Evolutionary conservation across 2,888 invertebrate species (phyloP).

Genomic region (Torymus texanus): DNA sequence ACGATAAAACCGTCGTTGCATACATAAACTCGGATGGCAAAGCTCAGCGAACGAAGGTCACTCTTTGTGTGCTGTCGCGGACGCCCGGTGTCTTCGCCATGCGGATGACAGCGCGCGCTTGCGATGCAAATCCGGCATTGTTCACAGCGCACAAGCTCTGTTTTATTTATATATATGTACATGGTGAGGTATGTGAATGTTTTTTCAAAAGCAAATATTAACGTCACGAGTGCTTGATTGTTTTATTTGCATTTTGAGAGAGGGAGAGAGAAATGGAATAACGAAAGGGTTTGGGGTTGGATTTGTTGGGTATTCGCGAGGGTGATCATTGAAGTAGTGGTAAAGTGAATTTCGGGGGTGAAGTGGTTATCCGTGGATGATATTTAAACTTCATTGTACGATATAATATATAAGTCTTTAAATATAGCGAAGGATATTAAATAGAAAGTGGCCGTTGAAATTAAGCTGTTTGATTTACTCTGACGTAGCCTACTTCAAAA

Average conservation of each 20-base stretch:
- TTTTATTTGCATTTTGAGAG: constrained; percentile 37
- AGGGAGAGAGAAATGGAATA: too few relatives aligned
- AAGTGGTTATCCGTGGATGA: too few relatives aligned
- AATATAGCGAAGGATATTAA: neutral
- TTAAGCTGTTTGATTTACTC: neutral
- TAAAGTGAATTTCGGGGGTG: too few relatives aligned
- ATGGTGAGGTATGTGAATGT: neutral
- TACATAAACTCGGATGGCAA: constrained; percentile 19
- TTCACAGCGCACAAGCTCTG: neutral
- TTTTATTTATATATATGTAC: too few relatives aligned
- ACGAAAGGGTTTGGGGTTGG: too few relatives aligned
- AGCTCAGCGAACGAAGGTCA: constrained; percentile 52
- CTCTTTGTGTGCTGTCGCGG: constrained; percentile 32
- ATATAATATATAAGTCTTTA: too few relatives aligned
- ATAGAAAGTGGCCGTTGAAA: neutral
- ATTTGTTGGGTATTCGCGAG: too few relatives aligned
- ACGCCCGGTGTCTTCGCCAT: neutral
- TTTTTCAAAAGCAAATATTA: constrained; percentile 11
- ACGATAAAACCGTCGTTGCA: neutral
- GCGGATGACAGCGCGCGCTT: constrained; percentile 22
- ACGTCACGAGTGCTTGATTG: constrained; percentile 16
- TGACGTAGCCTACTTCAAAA: neutral
- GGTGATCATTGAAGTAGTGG: too few relatives aligned
- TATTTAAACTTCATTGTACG: too few relatives aligned
- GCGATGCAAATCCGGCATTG: constrained; percentile 36